Evolutionary conservation across 2,888 invertebrate species (phyloP).

Genomic region (Tipula lateralis): DNA sequence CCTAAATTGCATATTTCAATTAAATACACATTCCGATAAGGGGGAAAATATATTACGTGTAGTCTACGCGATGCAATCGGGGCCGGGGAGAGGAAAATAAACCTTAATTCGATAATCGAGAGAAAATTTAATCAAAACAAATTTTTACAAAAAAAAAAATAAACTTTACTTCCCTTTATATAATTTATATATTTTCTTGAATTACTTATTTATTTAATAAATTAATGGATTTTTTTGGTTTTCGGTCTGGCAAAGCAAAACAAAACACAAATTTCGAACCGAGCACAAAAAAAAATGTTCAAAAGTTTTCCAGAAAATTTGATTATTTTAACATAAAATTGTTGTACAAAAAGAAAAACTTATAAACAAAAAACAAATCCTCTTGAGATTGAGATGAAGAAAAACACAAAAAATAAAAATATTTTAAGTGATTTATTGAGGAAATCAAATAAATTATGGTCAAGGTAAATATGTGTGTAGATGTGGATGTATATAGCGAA

Average conservation of each 20-base stretch:
- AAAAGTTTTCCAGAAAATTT: constrained; percentile 6
- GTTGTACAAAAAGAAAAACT: background rate
- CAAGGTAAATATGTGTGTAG: background rate
- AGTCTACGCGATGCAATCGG: background rate
- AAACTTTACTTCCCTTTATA: constrained; percentile 11
- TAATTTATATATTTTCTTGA: constrained; percentile 3
- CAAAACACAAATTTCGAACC: background rate
- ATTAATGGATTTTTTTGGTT: constrained; percentile 15
- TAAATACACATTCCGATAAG: background rate
- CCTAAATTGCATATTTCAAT: constrained; percentile 13
- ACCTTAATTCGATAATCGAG: constrained; percentile 15
- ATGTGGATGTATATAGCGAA: background rate
- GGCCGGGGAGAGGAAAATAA: background rate
- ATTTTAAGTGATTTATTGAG: constrained; percentile 19
- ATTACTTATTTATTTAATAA: constrained; percentile 24
- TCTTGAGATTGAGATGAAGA: constrained; percentile 24
- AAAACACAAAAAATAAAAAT: background rate
- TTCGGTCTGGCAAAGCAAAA: background rate
- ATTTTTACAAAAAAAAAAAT: background rate
- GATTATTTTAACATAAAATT: constrained; percentile 19
- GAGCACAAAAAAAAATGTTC: background rate
- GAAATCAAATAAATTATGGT: constrained; percentile 24
- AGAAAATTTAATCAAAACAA: constrained; percentile 24
- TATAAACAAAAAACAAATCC: background rate
- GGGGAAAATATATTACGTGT: background rate